Evolutionary conservation across 1,140 invertebrate species (phyloP).

Genomic region (Adoxophyes honmai): DNA sequence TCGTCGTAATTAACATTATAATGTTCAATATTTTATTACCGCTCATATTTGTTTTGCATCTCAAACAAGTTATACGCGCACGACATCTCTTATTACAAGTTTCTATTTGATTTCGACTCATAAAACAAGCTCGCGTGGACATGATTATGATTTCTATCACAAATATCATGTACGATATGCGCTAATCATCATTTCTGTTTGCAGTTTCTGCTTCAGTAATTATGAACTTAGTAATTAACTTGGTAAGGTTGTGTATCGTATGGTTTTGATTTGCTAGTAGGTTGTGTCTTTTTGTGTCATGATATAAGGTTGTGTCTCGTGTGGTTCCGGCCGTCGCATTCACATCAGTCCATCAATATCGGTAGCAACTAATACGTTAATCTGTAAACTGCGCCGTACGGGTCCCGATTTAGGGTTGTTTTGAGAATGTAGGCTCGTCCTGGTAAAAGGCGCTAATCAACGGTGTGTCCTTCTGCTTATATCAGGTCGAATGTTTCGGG

Average conservation of each 20-base stretch:
- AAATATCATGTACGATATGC: slow-evolving; percentile 57
- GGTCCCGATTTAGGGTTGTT: not conserved
- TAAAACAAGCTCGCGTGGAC: slow-evolving; percentile 64
- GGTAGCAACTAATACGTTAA: slow-evolving; percentile 22
- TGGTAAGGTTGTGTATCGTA: not conserved
- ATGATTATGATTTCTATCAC: slow-evolving; percentile 73
- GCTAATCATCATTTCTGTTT: slow-evolving; percentile 29
- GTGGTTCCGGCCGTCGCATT: slow-evolving; percentile 20
- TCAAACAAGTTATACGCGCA: slow-evolving; percentile 59
- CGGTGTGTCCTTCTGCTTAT: slow-evolving; percentile 56
- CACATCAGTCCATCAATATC: slow-evolving; percentile 42
- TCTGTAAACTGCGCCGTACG: slow-evolving; percentile 34
- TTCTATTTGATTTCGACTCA: slow-evolving; percentile 75
- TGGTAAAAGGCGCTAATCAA: slow-evolving; percentile 58
- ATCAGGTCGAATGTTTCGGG: slow-evolving; percentile 43
- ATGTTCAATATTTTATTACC: slow-evolving; percentile 71
- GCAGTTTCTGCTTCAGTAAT: not conserved
- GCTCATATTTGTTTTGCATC: slow-evolving; percentile 62
- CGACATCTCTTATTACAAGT: slow-evolving; percentile 74
- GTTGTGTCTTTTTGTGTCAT: slow-evolving; percentile 17
- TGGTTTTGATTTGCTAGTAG: slow-evolving; percentile 15
- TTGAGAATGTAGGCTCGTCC: slow-evolving; percentile 13
- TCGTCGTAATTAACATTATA: slow-evolving; percentile 59
- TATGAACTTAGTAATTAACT: not conserved
- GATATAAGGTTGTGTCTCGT: slow-evolving; percentile 32